Evolutionary conservation across 1,140 invertebrate species (phyloP).

Genomic region (Eubasilissa regina): DNA sequence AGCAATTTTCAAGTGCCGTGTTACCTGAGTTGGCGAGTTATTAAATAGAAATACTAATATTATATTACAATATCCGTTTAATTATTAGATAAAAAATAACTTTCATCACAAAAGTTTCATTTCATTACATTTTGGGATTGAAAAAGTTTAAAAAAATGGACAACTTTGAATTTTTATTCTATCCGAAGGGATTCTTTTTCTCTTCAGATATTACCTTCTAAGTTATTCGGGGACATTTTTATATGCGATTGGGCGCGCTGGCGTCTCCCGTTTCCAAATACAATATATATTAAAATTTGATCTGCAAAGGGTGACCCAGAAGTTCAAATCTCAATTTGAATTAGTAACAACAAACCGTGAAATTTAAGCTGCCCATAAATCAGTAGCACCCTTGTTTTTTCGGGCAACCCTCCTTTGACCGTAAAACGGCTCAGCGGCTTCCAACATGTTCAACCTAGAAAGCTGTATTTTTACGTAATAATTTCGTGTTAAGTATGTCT

Average conservation of each 20-base stretch:
- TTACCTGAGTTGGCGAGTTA: no score
- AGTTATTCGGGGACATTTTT: slow-evolving; percentile 17
- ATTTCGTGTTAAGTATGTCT: no score
- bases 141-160: no score
- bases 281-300: slow-evolving; percentile 61
- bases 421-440: slow-evolving; percentile 47
- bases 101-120: no score
- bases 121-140: no score
- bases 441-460: slow-evolving; percentile 11
- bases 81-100: no score
- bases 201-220: not conserved
- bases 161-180: no score
- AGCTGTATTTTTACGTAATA: no score
- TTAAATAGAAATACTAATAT: no score
- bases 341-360: slow-evolving; percentile 61
- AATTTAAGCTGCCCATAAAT: slow-evolving; percentile 61
- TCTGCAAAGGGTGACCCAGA: slow-evolving; percentile 59
- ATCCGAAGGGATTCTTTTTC: no score
- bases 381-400: slow-evolving; percentile 59
- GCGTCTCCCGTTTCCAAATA: slow-evolving; percentile 45
- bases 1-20: no score
- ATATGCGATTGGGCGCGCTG: slow-evolving; percentile 23
- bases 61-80: no score
- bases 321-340: slow-evolving; percentile 61
- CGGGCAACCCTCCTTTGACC: slow-evolving; percentile 50